phyloP scores from a whole-genome alignment of 2,797 vertebrate species.

The Molossus molossus region DNA sequence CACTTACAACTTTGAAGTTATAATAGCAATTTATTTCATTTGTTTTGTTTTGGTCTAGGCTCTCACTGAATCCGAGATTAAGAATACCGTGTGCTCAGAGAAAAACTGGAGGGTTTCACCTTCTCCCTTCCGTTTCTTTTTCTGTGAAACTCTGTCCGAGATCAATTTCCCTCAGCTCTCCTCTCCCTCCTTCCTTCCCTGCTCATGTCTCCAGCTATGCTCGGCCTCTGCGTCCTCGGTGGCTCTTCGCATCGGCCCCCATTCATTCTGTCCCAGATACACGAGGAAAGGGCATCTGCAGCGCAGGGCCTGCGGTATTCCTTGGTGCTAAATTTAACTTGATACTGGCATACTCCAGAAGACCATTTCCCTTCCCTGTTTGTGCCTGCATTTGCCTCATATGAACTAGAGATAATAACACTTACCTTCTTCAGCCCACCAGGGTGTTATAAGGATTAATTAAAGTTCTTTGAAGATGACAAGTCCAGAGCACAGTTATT shows the following conservation, averaged over 20 bases:
- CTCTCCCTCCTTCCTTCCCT: neutral
- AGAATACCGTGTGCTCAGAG: neutral
- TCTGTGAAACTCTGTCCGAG: neutral
- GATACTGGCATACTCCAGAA: neutral
- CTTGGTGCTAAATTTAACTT: conserved; percentile 75
- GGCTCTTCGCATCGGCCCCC: neutral
- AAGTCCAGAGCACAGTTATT: conserved; percentile 78
- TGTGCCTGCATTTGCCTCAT: conserved; percentile 70
- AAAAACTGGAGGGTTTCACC: neutral
- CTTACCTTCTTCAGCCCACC: conserved; percentile 77
- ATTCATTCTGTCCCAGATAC: conserved; percentile 44
- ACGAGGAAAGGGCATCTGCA: neutral
- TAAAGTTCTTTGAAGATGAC: conserved; percentile 85
- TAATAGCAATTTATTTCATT: neutral
- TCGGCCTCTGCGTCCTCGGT: neutral
- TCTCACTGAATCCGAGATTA: neutral
- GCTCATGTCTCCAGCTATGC: neutral
- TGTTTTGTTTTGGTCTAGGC: neutral
- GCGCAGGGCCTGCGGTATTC: neutral
- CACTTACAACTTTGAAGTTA: neutral
- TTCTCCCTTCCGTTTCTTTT: neutral
- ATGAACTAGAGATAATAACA: conserved; percentile 81
- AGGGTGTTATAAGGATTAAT: conserved; percentile 85
- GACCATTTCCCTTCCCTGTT: conserved; percentile 67
- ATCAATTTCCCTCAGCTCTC: neutral